A percentile compares a stretch with the other conserved stretches of the same genome.
Evolutionary conservation across 2,797 vertebrate species (phyloP).

Genomic region (Denticeps clupeoides): DNA sequence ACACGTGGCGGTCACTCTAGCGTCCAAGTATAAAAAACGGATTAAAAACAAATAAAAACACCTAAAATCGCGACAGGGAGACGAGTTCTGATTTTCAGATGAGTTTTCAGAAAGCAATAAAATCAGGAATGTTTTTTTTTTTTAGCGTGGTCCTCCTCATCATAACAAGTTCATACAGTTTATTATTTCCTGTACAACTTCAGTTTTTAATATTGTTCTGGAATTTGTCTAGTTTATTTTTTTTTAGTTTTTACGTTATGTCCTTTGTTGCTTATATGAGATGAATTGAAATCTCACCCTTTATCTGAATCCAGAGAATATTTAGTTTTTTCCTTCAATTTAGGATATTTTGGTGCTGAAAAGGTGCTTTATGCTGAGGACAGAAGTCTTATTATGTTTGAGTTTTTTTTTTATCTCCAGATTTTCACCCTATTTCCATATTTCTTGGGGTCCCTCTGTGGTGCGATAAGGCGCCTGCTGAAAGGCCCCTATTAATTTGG

Average conservation of each 20-base stretch:
- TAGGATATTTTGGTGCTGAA: slow-evolving; percentile 1
- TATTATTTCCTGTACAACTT: too few relatives aligned
- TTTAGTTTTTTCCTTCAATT: neutral
- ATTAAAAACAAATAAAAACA: neutral
- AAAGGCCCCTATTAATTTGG: slow-evolving; percentile 92
- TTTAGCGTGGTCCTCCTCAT: too few relatives aligned
- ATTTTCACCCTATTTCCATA: slow-evolving; percentile 89
- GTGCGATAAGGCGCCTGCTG: slow-evolving; percentile 77
- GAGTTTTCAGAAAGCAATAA: too few relatives aligned
- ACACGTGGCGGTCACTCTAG: neutral
- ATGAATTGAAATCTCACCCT: neutral
- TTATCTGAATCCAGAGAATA: neutral
- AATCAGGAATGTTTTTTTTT: too few relatives aligned
- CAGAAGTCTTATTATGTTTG: slow-evolving; percentile 70
- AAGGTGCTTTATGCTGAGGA: slow-evolving; percentile 53
- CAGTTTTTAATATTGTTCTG: too few relatives aligned
- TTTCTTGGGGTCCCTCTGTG: slow-evolving; percentile 77
- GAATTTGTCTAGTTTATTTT: too few relatives aligned
- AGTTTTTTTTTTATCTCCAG: slow-evolving; percentile 41
- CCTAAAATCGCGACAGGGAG: too few relatives aligned
- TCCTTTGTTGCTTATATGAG: too few relatives aligned
- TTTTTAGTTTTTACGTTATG: too few relatives aligned
- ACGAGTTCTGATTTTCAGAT: too few relatives aligned
- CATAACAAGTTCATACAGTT: too few relatives aligned
- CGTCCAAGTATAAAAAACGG: neutral